phyloP scores from a whole-genome alignment of 1,140 invertebrate species.

The Aphaenogaster rudis region DNA sequence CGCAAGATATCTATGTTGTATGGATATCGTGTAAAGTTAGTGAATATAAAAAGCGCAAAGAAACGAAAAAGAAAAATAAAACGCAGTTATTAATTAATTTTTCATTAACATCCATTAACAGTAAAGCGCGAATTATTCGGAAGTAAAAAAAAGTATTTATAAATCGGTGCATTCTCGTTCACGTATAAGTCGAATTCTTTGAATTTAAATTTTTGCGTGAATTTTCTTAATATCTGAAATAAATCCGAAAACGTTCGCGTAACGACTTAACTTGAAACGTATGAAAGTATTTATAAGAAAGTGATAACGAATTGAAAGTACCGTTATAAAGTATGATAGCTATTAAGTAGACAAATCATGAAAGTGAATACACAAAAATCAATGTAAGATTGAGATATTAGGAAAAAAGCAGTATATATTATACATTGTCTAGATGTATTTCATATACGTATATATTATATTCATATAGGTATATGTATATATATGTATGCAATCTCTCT shows the following conservation, averaged over 20 bases:
- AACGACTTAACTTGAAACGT: constrained; percentile 72
- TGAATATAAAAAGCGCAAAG: neutral
- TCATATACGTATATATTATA: constrained; percentile 61
- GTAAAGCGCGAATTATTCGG: neutral
- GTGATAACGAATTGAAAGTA: constrained; percentile 76
- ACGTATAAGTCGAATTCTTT: neutral
- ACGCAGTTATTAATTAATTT: constrained; percentile 9
- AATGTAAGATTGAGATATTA: constrained; percentile 66
- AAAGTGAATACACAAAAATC: constrained; percentile 69
- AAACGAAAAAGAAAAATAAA: neutral
- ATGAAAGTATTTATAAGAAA: constrained; percentile 84
- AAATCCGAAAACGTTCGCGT: neutral
- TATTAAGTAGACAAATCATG: constrained; percentile 62
- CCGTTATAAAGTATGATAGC: constrained; percentile 41
- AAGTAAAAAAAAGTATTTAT: neutral
- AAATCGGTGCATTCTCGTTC: neutral
- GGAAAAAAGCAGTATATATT: constrained; percentile 63
- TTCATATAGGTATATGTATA: constrained; percentile 65
- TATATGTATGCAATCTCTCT: constrained; percentile 54
- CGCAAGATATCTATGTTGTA: constrained; percentile 25
- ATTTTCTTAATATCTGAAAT: constrained; percentile 5
- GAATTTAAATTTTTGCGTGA: neutral
- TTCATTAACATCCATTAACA: constrained; percentile 5
- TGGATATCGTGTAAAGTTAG: neutral
- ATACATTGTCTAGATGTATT: constrained; percentile 70